These are phyloP conservation scores for Sceloporus tristichus DNA, from an alignment of 2,113 vertebrate genomes.

Conservation along the genomic window DNA sequence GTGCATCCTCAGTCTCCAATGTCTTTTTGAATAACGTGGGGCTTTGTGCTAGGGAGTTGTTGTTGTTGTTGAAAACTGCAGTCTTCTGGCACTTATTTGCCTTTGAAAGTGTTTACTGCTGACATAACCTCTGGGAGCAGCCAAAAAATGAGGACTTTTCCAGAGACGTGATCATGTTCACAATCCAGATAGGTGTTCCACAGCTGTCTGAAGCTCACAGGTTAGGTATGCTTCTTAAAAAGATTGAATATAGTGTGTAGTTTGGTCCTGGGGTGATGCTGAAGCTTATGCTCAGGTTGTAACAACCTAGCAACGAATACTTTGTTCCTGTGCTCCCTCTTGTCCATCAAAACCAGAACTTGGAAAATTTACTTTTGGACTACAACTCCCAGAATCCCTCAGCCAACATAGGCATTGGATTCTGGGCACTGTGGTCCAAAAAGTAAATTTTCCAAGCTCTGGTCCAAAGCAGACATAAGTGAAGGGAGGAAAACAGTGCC, in stretches of 20 bases:
- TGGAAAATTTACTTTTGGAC: background rate
- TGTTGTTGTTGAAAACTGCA: too few relatives aligned
- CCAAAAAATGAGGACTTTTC: background rate
- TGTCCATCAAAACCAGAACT: background rate
- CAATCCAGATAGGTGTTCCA: background rate
- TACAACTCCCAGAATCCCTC: background rate
- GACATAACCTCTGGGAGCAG: background rate
- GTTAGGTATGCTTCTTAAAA: background rate
- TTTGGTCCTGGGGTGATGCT: background rate
- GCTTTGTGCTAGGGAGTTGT: background rate
- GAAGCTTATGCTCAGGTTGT: background rate
- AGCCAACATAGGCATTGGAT: background rate
- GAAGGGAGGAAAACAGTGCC: background rate
- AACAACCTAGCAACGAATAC: background rate
- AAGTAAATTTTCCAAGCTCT: too few relatives aligned
- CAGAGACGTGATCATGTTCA: background rate
- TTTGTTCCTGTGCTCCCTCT: background rate
- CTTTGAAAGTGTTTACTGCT: background rate
- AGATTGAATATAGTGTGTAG: background rate
- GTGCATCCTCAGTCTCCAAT: background rate
- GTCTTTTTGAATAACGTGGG: background rate
- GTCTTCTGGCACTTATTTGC: background rate
- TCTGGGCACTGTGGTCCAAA: background rate
- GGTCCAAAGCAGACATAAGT: background rate
- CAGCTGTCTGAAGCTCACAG: background rate